These are phyloP conservation scores for Morbakka virulenta DNA, from an alignment of 30 jellyfish, hydroid and myxozoan genomes.

Conservation along the genomic window DNA sequence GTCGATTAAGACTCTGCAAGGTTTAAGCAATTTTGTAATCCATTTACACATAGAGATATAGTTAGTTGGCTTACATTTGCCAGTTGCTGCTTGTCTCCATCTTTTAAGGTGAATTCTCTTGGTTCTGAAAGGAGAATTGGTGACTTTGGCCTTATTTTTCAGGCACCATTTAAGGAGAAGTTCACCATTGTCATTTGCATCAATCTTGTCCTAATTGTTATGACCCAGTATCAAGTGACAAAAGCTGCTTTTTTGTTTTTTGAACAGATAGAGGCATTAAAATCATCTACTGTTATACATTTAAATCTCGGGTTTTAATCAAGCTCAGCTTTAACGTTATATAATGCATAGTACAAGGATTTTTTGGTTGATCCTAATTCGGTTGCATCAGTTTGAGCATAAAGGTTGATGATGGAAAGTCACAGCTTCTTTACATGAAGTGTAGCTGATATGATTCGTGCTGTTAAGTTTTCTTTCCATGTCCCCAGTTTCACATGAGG, in stretches of 20 bases:
- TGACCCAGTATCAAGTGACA: neutral
- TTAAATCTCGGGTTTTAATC: neutral
- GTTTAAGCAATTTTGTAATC: neutral
- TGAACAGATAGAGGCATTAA: neutral
- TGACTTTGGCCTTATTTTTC: neutral
- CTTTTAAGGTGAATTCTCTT: neutral
- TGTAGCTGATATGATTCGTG: too few relatives aligned
- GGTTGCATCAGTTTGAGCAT: neutral
- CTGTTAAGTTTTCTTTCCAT: neutral
- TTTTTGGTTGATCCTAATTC: too few relatives aligned
- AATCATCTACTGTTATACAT: neutral
- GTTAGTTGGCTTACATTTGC: neutral
- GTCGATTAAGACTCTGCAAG: neutral
- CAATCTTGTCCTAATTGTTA: neutral
- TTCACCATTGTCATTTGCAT: neutral
- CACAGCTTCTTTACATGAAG: neutral
- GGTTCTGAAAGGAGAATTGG: too few relatives aligned
- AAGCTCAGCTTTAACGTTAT: neutral
- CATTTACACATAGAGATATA: neutral
- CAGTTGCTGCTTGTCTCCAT: constrained; percentile 10
- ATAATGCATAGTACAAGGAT: neutral
- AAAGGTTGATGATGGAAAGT: neutral
- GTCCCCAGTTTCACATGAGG: neutral
- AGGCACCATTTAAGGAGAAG: neutral
- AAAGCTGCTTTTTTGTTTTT: neutral